Base-by-base conservation (phyloP, 2,888 invertebrate species). In the Tenthredo scrophulariae region DNA sequence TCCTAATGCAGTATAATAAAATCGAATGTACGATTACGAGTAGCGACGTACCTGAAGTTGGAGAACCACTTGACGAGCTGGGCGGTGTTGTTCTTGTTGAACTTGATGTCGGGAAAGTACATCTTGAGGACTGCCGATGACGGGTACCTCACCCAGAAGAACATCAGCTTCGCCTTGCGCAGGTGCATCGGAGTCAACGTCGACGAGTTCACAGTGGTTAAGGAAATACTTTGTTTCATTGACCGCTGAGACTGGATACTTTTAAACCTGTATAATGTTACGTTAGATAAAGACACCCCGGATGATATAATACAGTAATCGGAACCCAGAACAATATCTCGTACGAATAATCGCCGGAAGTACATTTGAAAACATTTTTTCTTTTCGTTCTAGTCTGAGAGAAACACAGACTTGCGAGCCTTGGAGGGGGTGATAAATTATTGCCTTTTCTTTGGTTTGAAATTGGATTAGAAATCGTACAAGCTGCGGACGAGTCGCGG, bases 1-100 rank as follows among this genome's bases (percentile, higher is more conserved):
- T 77, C 91, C 91, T 90, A 89, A 91, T 65, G 10, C 80, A 37
- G 22, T 26, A 50, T 6, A 13, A 29, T 26, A 50, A 33, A 50
- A 29, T 40, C 29, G 29, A 50, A 33, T 4, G 2, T 85, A 82
- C 13, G 46, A 13, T 13, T 46, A 15, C 0, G 46, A 46, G 46
- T 15, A 85, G 84, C 50, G 58, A 95, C 97, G 97, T 94, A 99
- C 99, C 99, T 97, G 95, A 99, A 99, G 94, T 99, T 99, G 93
- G 99, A 99, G 97, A 99, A 99, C 99, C 99, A 99, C 95, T 99
- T 99, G 95, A 99, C 99, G 94, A 99, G 97, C 95, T 99, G 99
- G 93, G 99, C 99, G 89, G 99, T 99, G 95, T 99, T 99, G 96
- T 99, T 99, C 95, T 99, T 99, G 96, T 99, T 99, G 96, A 99